Evolutionary conservation across 2,113 vertebrate species (phyloP), one percentile per base, ranked within the genome.

Genomic region (Phainopepla nitens): DNA sequence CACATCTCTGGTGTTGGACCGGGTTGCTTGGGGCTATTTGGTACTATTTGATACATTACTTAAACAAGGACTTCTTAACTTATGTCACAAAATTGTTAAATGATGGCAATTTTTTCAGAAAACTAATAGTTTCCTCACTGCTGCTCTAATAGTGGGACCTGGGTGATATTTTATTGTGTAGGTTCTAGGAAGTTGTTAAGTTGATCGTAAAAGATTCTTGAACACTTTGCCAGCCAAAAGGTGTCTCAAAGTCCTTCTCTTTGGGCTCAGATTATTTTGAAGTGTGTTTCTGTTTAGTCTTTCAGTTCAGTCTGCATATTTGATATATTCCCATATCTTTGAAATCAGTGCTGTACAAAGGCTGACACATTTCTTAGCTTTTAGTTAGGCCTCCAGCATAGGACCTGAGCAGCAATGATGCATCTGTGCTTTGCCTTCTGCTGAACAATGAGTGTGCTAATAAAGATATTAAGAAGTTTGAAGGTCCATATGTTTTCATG

Each of bases 401-500:
- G 36, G 27, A 68, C 25, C 20, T 41, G 4, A 89, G 28, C 39
- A 86, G 29, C 31, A n/a, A 5, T 36, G 18, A 21, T 31, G 18
- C 0, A 6, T 23, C 13, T 42, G 23, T 69, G 23, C 33, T 78
- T 80, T 89, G 36, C 54, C 15, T 76, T 60, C 41, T 64, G 15
- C 45, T 72, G 49, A 58, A 21, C 2, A 10, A 4, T 45, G 27
- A 77, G 18, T 2, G 3, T 57, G 31, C 44, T 80, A 27, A 35
- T 29, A 68, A 69, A 51, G 33, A 24, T 31, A 64, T 15, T 31
- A 78, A 28, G 20, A 49, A n/a, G 13, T 49, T 25, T 3, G 3
- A 71, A 60, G 20, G 11, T 35, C 53, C 2, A 0, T 42, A 35
- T 58, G 31, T 9, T 61, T 76, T 69, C 0, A 2, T 54, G 47